Evolutionary conservation across 2,888 invertebrate genomes (phyloP).

Genomic region (Drosophila robusta): DNA sequence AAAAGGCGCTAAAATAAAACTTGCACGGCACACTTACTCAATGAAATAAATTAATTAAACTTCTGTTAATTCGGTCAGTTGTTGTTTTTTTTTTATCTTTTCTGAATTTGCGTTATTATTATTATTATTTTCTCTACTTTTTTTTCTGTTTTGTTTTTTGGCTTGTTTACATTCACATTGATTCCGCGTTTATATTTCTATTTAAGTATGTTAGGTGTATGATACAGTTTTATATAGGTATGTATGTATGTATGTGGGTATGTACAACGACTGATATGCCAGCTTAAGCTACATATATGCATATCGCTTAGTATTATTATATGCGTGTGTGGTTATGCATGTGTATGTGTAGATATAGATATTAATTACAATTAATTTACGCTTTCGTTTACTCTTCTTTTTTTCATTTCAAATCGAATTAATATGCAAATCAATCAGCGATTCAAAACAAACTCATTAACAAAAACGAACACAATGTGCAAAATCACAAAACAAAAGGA

Average conservation of each 20-base stretch:
- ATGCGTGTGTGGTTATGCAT: constrained; percentile 17
- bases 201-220: constrained; percentile 51
- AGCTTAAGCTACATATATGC: constrained; percentile 26
- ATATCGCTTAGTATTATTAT: constrained; percentile 32
- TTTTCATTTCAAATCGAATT: constrained; percentile 35
- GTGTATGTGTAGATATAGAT: constrained; percentile 13
- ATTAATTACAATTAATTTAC: constrained; percentile 54
- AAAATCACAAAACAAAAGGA: constrained; percentile 33
- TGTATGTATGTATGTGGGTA: neutral
- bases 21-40: constrained; percentile 4
- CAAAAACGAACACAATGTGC: constrained; percentile 17
- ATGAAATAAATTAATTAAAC: constrained; percentile 20
- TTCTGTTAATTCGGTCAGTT: constrained; percentile 14
- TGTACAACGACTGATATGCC: neutral
- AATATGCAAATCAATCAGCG: constrained; percentile 57
- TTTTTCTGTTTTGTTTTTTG: constrained; percentile 48
- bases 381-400: constrained; percentile 28
- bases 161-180: constrained; percentile 79
- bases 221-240: constrained; percentile 42
- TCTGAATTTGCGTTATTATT: constrained; percentile 12
- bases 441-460: constrained; percentile 25
- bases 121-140: constrained; percentile 18
- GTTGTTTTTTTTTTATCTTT: neutral
- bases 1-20: constrained; percentile 8
- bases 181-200: constrained; percentile 35